Percentiles rank a stretch among this genome's conserved stretches.
Conservation (phyloP, 2,888 invertebrate species). For the Metopia argyrocephala region DNA sequence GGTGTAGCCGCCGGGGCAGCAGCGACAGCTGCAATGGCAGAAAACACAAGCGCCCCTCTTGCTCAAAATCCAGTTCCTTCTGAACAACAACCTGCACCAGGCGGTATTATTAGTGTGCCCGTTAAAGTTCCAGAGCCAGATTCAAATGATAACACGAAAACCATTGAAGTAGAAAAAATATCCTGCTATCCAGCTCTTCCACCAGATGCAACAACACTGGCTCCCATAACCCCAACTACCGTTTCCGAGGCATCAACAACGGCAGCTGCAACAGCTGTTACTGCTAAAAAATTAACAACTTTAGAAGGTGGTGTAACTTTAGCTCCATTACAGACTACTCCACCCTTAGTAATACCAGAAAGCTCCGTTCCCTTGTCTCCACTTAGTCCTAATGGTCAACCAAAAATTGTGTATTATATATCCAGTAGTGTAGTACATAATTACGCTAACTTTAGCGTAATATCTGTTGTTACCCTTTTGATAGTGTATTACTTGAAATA, state of each 20-base stretch:
- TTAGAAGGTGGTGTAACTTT: conserved; percentile 47
- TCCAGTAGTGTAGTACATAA: conserved; percentile 38
- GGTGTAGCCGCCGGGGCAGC: conserved; percentile 31
- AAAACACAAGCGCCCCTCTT: conserved; percentile 26
- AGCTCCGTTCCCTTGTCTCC: conserved; percentile 70
- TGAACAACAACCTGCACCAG: conserved; percentile 65
- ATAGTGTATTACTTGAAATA: conserved; percentile 67
- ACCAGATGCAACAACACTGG: conserved; percentile 64
- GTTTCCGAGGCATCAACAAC: conserved; percentile 25
- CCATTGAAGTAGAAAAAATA: conserved; percentile 74
- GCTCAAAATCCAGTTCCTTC: conserved; percentile 35
- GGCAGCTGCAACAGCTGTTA: conserved; percentile 47
- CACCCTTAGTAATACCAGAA: conserved; percentile 67
- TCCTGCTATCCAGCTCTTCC: conserved; percentile 76
- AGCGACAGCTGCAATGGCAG: conserved; percentile 32
- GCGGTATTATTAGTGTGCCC: conserved; percentile 75
- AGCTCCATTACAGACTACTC: conserved; percentile 71
- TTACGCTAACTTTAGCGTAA: conserved; percentile 59
- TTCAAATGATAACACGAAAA: conserved; percentile 74
- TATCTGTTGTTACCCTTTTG: conserved; percentile 68
- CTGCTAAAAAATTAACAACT: conserved; percentile 24
- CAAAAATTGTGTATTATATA: conserved; percentile 70
- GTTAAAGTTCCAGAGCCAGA: conserved; percentile 75
- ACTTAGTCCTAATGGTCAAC: conserved; percentile 63
- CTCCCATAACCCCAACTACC: conserved; percentile 19